phyloP scores from a whole-genome alignment of 1,140 invertebrate genomes.

The Zeugodacus cucurbitae region DNA sequence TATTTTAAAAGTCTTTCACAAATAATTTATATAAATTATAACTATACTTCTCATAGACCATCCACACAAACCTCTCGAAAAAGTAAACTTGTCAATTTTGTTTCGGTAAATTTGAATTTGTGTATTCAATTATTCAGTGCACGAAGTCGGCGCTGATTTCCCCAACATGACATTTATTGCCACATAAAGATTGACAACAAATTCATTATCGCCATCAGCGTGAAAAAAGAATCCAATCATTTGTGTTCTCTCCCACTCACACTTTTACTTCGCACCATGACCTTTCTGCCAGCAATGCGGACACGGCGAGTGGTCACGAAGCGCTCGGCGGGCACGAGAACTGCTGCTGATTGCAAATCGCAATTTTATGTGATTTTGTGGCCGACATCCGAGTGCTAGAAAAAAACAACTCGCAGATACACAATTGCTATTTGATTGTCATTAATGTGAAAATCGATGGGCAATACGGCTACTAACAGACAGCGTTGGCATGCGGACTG shows the following conservation, averaged over 20 bases:
- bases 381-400: not conserved
- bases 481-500: not conserved
- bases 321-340: not conserved
- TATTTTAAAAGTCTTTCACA: too few relatives aligned
- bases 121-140: not conserved
- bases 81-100: not conserved
- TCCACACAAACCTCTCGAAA: too few relatives aligned
- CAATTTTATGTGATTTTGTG: not conserved
- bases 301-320: not conserved
- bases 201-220: constrained; percentile 23
- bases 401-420: not conserved
- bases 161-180: constrained; percentile 14
- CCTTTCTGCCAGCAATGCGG: not conserved
- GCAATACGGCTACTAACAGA: not conserved
- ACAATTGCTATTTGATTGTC: constrained; percentile 10
- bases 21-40: too few relatives aligned
- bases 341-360: not conserved
- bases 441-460: constrained; percentile 16
- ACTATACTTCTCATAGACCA: too few relatives aligned
- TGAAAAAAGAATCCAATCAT: not conserved
- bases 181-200: constrained; percentile 15
- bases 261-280: not conserved
- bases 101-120: not conserved
- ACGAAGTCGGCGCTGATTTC: not conserved
- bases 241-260: not conserved